Percentiles rank a stretch among this genome's conserved stretches.
Evolutionary conservation across 2,113 vertebrate genomes (phyloP).

Genomic region (Elaphurus davidianus): DNA sequence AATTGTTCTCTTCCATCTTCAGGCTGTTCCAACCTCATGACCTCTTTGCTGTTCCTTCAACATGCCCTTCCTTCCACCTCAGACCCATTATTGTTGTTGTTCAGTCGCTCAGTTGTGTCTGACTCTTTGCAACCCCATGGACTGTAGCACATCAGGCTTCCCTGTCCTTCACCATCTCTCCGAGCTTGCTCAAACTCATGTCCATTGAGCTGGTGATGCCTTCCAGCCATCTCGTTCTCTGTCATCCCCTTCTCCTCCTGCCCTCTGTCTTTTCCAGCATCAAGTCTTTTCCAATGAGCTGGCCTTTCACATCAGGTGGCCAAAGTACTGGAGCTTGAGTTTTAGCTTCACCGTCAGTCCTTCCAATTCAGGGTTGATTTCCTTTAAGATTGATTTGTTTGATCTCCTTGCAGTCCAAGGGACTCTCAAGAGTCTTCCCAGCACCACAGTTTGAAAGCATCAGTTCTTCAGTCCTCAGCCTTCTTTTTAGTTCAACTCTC

Average conservation of each 20-base stretch:
- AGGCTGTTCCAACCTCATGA: neutral
- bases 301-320: neutral
- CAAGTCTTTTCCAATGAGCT: neutral
- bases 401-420: neutral
- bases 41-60: neutral
- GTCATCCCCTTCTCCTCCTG: neutral
- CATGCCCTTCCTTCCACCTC: neutral
- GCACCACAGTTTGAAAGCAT: neutral
- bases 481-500: neutral
- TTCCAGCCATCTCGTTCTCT: neutral
- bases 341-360: neutral
- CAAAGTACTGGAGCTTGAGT: neutral
- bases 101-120: neutral
- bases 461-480: neutral
- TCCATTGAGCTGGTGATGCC: neutral
- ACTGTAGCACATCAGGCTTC: neutral
- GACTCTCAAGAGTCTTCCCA: neutral
- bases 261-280: neutral
- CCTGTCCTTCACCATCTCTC: neutral
- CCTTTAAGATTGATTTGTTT: neutral
- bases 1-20: neutral
- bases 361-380: neutral
- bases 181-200: neutral
- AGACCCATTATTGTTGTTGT: neutral
- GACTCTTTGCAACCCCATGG: neutral